A percentile compares a stretch with the other conserved stretches of the same genome.
These are phyloP conservation scores for Gymnothorax reevesii DNA, from an alignment of 2,797 vertebrate species.

Conservation along the genomic window DNA sequence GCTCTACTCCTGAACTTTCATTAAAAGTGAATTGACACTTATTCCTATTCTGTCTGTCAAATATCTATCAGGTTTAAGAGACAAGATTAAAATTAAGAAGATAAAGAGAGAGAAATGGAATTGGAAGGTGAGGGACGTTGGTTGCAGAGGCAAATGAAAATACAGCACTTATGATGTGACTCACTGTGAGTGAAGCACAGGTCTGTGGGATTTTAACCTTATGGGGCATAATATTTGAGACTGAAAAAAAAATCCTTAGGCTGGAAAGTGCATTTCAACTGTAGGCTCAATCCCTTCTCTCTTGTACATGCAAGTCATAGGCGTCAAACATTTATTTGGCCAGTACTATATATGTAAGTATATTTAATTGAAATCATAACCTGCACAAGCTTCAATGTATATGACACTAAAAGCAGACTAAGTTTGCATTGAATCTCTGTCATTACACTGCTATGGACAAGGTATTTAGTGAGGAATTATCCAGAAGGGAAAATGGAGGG, in stretches of 20 bases:
- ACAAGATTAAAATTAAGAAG: background rate
- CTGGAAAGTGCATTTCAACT: background rate
- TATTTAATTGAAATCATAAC: background rate
- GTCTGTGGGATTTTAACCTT: background rate
- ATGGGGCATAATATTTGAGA: background rate
- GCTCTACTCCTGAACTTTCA: background rate
- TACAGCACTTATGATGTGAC: background rate
- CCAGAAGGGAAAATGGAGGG: background rate
- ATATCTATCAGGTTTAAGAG: background rate
- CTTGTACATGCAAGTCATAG: background rate
- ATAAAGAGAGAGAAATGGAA: background rate
- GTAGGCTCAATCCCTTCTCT: background rate
- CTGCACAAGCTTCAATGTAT: background rate
- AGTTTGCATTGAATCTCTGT: slow-evolving; percentile 13
- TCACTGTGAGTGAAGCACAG: background rate
- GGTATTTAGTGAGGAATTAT: slow-evolving; percentile 22
- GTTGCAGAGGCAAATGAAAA: background rate
- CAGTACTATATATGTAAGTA: background rate
- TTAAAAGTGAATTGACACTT: background rate
- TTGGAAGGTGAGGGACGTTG: background rate
- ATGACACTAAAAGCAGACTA: background rate
- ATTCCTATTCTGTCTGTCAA: background rate
- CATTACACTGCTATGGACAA: slow-evolving; percentile 5
- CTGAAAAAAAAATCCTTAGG: background rate
- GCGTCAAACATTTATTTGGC: background rate